Conservation (phyloP, 1,140 invertebrate genomes). For the Anadara kagoshimensis region DNA sequence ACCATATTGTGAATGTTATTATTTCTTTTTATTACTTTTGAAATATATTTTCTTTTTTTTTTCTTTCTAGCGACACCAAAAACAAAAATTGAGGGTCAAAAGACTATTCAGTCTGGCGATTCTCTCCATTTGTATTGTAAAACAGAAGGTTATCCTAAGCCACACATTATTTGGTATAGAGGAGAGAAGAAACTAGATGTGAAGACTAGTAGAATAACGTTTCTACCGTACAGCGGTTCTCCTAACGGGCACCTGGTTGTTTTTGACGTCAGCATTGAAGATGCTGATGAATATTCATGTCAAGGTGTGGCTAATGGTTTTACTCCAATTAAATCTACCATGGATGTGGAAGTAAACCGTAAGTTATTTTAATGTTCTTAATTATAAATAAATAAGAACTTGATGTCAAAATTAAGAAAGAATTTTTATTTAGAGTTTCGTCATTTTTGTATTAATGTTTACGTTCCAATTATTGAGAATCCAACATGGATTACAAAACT, state of each 20-base stretch:
- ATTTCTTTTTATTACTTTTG: too few species aligned
- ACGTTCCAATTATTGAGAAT: neutral
- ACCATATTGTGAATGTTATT: too few species aligned
- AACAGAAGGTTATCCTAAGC: conserved; percentile 26
- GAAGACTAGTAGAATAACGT: neutral
- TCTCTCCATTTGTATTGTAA: conserved; percentile 39
- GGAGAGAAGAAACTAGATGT: conserved; percentile 5
- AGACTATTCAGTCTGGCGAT: conserved; percentile 16
- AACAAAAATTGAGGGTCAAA: conserved; percentile 21
- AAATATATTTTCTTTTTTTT: too few species aligned
- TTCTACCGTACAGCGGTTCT: conserved; percentile 14
- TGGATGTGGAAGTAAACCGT: conserved; percentile 21
- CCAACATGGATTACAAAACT: neutral
- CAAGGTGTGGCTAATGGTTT: conserved; percentile 3
- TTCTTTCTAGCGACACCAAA: conserved; percentile 11
- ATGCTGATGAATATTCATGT: conserved; percentile 26
- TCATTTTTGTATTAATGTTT: neutral
- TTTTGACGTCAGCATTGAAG: conserved; percentile 14
- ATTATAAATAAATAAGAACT: neutral
- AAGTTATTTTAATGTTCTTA: neutral
- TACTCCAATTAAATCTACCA: neutral
- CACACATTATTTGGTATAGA: conserved; percentile 26
- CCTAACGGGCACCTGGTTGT: conserved; percentile 36
- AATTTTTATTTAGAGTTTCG: neutral
- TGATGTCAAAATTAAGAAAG: neutral